phyloP scores from a whole-genome alignment of 2,113 vertebrate species.

The Rhadina sibilatrix region DNA sequence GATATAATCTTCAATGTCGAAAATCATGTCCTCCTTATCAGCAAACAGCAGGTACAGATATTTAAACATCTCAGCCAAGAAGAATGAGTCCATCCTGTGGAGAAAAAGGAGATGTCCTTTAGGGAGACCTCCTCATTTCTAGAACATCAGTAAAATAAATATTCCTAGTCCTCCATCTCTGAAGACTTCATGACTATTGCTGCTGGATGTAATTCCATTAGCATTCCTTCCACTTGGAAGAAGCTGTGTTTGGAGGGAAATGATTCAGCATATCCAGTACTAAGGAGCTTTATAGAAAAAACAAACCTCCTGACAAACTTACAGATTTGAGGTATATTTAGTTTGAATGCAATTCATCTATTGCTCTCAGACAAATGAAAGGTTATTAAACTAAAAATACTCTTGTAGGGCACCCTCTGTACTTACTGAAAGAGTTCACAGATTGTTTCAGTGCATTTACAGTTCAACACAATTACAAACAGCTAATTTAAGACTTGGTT shows the following conservation, averaged over 20 bases:
- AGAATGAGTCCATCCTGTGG: slow-evolving; percentile 97
- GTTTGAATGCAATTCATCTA: neutral
- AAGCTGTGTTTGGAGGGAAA: neutral
- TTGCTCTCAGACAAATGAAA: neutral
- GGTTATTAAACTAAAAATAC: neutral
- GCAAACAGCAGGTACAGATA: slow-evolving; percentile 96
- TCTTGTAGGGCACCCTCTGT: neutral
- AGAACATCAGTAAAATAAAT: neutral
- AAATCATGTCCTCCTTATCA: slow-evolving; percentile 89
- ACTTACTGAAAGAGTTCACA: neutral
- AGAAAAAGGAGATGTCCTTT: neutral
- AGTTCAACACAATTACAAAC: neutral
- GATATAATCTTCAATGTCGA: slow-evolving; percentile 96
- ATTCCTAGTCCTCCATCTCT: neutral
- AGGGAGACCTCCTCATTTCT: neutral
- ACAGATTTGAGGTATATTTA: neutral
- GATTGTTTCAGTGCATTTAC: neutral
- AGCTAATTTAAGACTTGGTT: neutral
- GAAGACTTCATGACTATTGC: neutral
- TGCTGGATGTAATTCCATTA: neutral
- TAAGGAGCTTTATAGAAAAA: neutral
- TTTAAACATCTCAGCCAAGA: slow-evolving; percentile 99
- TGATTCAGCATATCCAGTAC: neutral
- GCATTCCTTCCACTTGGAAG: neutral
- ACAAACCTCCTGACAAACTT: neutral